Percentiles rank a stretch among this genome's conserved stretches.
These are phyloP conservation scores for Drosophila ercepeae DNA, from an alignment of 1,140 invertebrate genomes.

Conservation along the genomic window DNA sequence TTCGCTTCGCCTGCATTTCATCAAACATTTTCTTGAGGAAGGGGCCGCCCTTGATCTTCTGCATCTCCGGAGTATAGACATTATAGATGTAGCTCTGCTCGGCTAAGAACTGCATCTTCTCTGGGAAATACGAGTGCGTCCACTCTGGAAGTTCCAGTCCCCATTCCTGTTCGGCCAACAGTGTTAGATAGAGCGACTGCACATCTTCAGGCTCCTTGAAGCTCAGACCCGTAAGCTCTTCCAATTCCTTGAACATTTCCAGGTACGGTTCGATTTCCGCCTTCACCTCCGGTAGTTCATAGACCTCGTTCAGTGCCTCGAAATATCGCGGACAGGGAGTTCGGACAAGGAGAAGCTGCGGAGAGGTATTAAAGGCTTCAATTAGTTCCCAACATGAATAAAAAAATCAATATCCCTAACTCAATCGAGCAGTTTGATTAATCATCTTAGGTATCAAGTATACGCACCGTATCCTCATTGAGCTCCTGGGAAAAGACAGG, in stretches of 20 bases:
- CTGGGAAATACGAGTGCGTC: conserved; percentile 87
- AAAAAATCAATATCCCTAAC: not conserved
- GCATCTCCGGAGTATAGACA: conserved; percentile 86
- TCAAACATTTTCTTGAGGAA: conserved; percentile 87
- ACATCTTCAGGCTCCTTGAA: conserved; percentile 87
- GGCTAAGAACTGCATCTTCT: conserved; percentile 85
- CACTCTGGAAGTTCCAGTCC: conserved; percentile 87
- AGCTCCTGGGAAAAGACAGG: conserved; percentile 87
- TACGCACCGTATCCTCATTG: conserved; percentile 87
- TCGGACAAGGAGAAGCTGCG: conserved; percentile 86
- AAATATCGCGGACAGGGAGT: conserved; percentile 86
- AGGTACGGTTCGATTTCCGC: conserved; percentile 84
- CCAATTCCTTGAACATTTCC: conserved; percentile 85
- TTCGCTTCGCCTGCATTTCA: conserved; percentile 86
- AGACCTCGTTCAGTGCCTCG: conserved; percentile 85
- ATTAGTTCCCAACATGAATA: not conserved
- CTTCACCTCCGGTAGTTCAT: conserved; percentile 84
- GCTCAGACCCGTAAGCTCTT: conserved; percentile 85
- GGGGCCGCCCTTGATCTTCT: conserved; percentile 86
- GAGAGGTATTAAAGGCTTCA: not conserved
- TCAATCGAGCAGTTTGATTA: conserved; percentile 2
- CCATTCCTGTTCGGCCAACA: conserved; percentile 87
- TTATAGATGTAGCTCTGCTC: conserved; percentile 86
- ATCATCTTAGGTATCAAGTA: conserved; percentile 30
- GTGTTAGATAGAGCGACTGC: conserved; percentile 87